Conservation (phyloP, 1,140 invertebrate species). For the Drosophila paulistorum region DNA sequence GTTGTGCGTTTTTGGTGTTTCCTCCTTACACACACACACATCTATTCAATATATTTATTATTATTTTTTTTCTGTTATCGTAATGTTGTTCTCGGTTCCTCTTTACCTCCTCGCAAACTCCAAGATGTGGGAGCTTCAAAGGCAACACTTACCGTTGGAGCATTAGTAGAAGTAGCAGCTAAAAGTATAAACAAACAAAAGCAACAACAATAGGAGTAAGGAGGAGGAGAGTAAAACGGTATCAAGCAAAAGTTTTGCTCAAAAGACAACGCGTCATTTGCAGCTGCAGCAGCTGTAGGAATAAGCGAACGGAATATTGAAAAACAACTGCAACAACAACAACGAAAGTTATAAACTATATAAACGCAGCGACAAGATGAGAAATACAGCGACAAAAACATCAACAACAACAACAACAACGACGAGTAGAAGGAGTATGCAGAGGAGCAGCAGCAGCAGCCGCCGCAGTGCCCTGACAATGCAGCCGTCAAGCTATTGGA, state of each 20-base stretch:
- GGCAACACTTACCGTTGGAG: slow-evolving; percentile 27
- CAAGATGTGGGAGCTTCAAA: slow-evolving; percentile 22
- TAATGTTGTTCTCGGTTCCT: slow-evolving; percentile 22
- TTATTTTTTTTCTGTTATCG: slow-evolving; percentile 18
- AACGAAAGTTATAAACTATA: slow-evolving; percentile 26
- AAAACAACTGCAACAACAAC: slow-evolving; percentile 23
- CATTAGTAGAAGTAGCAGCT: background rate
- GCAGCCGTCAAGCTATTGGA: slow-evolving; percentile 43
- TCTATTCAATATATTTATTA: background rate
- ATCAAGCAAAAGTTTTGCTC: slow-evolving; percentile 37
- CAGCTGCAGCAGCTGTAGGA: slow-evolving; percentile 20
- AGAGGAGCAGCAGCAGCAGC: slow-evolving; percentile 25
- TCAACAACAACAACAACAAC: slow-evolving; percentile 30
- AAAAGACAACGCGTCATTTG: slow-evolving; percentile 44
- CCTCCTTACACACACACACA: background rate
- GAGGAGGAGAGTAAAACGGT: background rate
- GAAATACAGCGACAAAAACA: slow-evolving; percentile 14
- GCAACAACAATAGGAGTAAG: background rate
- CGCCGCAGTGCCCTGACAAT: slow-evolving; percentile 27
- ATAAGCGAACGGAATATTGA: slow-evolving; percentile 16
- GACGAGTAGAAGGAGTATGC: slow-evolving; percentile 7
- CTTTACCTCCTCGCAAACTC: slow-evolving; percentile 5
- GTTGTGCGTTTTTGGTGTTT: slow-evolving; percentile 33
- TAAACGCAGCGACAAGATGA: slow-evolving; percentile 40
- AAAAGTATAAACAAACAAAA: background rate